These are phyloP conservation scores for Fabriciana adippe DNA, from an alignment of 2,888 invertebrate species.

Conservation along the genomic window DNA sequence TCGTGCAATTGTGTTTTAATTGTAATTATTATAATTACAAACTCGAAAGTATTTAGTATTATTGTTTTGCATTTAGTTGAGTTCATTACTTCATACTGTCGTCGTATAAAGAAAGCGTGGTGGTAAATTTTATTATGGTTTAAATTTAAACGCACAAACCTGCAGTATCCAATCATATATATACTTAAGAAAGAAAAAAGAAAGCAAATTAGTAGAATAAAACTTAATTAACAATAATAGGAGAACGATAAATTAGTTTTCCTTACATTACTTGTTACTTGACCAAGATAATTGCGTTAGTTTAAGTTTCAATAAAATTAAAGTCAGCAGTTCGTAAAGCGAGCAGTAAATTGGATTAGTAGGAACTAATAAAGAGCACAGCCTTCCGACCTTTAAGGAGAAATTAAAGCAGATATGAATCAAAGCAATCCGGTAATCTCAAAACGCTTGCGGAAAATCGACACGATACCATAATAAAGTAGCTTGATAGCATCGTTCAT, in stretches of 20 bases:
- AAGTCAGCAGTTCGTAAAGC: not conserved
- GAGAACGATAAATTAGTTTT: not conserved
- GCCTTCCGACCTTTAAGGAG: conserved; percentile 29
- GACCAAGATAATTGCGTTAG: not conserved
- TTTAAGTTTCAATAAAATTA: not conserved
- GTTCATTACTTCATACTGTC: too few relatives aligned
- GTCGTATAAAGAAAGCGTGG: too few relatives aligned
- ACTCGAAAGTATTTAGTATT: too few relatives aligned
- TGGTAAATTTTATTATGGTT: too few relatives aligned
- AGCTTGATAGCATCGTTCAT: conserved; percentile 31
- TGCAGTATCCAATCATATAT: too few relatives aligned
- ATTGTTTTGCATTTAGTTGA: too few relatives aligned
- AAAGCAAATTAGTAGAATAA: too few relatives aligned
- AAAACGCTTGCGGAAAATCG: conserved; percentile 29
- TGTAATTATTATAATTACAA: too few relatives aligned
- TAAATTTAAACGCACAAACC: too few relatives aligned
- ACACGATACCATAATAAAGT: conserved; percentile 35
- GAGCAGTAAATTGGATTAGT: conserved; percentile 8
- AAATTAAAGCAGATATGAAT: conserved; percentile 34
- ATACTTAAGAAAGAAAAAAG: too few relatives aligned
- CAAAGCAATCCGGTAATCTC: conserved; percentile 30
- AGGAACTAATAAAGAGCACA: conserved; percentile 17
- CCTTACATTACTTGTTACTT: not conserved
- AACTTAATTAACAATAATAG: too few relatives aligned
- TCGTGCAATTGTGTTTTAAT: too few relatives aligned